These are phyloP conservation scores for Caenorhabditis imperialis DNA, from an alignment of 2,888 invertebrate species.

Conservation along the genomic window DNA sequence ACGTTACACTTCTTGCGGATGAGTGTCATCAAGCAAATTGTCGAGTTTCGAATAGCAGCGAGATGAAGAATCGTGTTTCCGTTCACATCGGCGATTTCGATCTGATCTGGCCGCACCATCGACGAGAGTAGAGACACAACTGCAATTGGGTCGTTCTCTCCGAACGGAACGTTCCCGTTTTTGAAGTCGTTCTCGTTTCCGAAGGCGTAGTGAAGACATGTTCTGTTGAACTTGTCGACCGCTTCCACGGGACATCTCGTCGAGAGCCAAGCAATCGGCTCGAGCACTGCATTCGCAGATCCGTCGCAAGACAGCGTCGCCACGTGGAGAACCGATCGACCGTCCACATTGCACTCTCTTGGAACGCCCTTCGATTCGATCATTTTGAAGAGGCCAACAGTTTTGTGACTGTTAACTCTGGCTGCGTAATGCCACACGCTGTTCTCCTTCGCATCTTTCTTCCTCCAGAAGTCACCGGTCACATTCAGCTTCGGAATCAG, in stretches of 20 bases:
- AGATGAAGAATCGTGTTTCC: constrained; percentile 80
- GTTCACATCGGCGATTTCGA: constrained; percentile 49
- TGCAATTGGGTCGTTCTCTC: constrained; percentile 66
- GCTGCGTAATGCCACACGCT: constrained; percentile 64
- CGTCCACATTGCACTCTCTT: constrained; percentile 38
- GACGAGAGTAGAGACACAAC: constrained; percentile 61
- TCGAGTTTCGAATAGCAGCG: constrained; percentile 78
- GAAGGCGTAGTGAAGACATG: constrained; percentile 81
- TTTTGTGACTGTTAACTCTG: constrained; percentile 46
- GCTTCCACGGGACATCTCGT: constrained; percentile 23
- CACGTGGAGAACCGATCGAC: constrained; percentile 80
- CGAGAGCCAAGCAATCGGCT: constrained; percentile 59
- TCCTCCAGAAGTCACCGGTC: constrained; percentile 39
- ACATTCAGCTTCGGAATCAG: constrained; percentile 39
- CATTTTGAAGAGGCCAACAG: constrained; percentile 57
- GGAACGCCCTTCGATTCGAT: constrained; percentile 36
- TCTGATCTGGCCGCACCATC: constrained; percentile 41
- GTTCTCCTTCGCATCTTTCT: constrained; percentile 49
- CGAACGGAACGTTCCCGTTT: constrained; percentile 13
- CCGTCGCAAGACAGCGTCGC: constrained; percentile 78
- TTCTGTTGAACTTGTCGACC: constrained; percentile 73
- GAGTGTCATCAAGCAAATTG: constrained; percentile 63
- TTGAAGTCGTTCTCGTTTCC: constrained; percentile 54
- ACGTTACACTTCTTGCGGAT: constrained; percentile 59
- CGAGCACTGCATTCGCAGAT: constrained; percentile 55